Percentiles rank a stretch among this genome's conserved stretches.
Conservation (phyloP, 2,113 vertebrate genomes). For the Prinia subflava region DNA sequence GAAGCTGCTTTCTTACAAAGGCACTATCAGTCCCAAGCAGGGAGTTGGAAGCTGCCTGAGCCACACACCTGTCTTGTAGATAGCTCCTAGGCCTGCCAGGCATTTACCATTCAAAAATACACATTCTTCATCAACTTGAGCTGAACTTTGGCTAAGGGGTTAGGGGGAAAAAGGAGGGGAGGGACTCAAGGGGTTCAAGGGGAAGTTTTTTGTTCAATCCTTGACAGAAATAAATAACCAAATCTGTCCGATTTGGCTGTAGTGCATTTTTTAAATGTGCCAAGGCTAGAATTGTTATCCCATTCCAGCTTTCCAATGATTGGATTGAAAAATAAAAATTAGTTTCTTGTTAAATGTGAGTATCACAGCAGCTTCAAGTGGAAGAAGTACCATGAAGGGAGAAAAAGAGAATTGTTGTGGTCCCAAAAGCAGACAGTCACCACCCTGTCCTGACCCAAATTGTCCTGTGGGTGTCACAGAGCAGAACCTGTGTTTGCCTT, state of each 20-base stretch:
- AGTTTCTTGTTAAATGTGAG: not conserved
- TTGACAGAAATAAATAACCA: not conserved
- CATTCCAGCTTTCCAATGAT: not conserved
- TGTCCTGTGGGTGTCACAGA: not conserved
- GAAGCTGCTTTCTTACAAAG: slow-evolving; percentile 58
- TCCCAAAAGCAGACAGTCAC: not conserved
- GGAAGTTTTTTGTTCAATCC: slow-evolving; percentile 8
- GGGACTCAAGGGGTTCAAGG: not conserved
- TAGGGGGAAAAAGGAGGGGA: not conserved
- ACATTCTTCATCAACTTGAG: slow-evolving; percentile 60
- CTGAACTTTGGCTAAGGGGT: slow-evolving; percentile 39
- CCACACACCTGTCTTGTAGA: slow-evolving; percentile 60
- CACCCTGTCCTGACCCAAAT: not conserved
- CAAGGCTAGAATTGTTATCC: not conserved
- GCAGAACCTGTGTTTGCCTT: not conserved
- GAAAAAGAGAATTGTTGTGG: not conserved
- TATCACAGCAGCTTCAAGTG: not conserved
- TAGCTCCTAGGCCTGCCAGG: slow-evolving; percentile 58
- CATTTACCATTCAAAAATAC: slow-evolving; percentile 64
- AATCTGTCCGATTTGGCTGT: not conserved
- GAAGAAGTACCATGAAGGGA: not conserved
- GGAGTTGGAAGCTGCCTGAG: slow-evolving; percentile 50
- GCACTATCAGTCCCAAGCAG: slow-evolving; percentile 23
- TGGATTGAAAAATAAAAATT: not conserved
- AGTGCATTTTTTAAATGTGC: not conserved